Evolutionary conservation across 2,113 vertebrate species (phyloP).

Genomic region (Trinectes maculatus): DNA sequence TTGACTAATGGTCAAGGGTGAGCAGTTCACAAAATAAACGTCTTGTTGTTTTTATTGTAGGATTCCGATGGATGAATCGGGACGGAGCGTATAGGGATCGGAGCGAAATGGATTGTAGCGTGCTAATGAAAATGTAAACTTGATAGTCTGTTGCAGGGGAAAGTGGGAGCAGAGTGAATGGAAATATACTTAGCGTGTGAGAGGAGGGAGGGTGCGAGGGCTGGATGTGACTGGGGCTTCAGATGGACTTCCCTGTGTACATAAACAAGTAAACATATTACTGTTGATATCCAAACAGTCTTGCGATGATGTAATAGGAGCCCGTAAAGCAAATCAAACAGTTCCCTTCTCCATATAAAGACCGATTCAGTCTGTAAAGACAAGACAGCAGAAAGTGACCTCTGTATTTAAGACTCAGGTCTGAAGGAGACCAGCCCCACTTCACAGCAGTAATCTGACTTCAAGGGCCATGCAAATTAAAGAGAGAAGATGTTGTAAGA

Average conservation of each 20-base stretch:
- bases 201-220: constrained; percentile 37
- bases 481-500: not conserved
- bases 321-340: constrained; percentile 41
- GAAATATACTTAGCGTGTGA: constrained; percentile 75
- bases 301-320: constrained; percentile 54
- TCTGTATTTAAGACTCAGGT: no score
- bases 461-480: no score
- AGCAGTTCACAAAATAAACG: not conserved
- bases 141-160: constrained; percentile 12
- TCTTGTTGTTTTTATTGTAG: not conserved
- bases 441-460: no score
- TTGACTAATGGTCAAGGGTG: constrained; percentile 16
- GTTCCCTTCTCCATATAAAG: constrained; percentile 10
- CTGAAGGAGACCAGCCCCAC: not conserved
- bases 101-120: not conserved
- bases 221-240: constrained; percentile 66
- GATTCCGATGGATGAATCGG: constrained; percentile 3
- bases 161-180: constrained; percentile 55
- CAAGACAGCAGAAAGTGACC: not conserved
- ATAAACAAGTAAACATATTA: constrained; percentile 74
- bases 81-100: not conserved
- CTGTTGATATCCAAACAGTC: constrained; percentile 54
- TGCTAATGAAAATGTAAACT: constrained; percentile 9
- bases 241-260: constrained; percentile 65
- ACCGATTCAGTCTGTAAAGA: constrained; percentile 4